Percentiles rank a stretch among this genome's conserved stretches.
Evolutionary conservation across 1,140 invertebrate genomes (phyloP).

Genomic region (Achroia grisella): DNA sequence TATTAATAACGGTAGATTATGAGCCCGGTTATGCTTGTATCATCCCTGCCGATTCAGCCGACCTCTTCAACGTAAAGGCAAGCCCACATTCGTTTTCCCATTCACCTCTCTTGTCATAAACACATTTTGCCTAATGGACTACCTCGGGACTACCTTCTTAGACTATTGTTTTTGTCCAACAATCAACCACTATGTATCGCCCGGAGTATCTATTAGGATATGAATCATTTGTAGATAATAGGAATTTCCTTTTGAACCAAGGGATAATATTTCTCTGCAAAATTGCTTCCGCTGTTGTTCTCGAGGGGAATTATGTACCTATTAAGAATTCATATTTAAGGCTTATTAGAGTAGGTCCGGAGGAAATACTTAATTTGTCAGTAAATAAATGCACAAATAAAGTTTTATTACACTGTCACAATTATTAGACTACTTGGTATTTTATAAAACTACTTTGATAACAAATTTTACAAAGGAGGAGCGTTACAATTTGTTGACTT

Average conservation of each 20-base stretch:
- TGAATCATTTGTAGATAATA: constrained; percentile 14
- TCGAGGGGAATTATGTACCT: constrained; percentile 1
- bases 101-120: constrained; percentile 48
- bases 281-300: neutral
- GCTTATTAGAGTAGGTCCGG: neutral
- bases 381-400: no score
- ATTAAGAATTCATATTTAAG: constrained; percentile 7
- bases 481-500: no score
- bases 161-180: constrained; percentile 47
- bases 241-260: neutral
- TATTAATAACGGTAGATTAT: constrained; percentile 38
- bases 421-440: no score
- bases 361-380: neutral
- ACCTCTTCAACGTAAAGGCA: constrained; percentile 30
- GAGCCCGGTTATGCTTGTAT: constrained; percentile 19
- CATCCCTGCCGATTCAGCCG: constrained; percentile 24
- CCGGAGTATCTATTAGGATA: constrained; percentile 9
- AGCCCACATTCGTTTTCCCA: constrained; percentile 27
- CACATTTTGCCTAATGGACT: constrained; percentile 56
- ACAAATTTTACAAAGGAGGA: no score
- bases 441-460: no score
- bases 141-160: constrained; percentile 23
- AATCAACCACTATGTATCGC: constrained; percentile 29
- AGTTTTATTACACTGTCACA: no score
- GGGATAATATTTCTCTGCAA: constrained; percentile 1